These are phyloP conservation scores for Temnopleurus reevesii DNA, from an alignment of 53 echinoderm and acorn worm species.

Conservation along the genomic window DNA sequence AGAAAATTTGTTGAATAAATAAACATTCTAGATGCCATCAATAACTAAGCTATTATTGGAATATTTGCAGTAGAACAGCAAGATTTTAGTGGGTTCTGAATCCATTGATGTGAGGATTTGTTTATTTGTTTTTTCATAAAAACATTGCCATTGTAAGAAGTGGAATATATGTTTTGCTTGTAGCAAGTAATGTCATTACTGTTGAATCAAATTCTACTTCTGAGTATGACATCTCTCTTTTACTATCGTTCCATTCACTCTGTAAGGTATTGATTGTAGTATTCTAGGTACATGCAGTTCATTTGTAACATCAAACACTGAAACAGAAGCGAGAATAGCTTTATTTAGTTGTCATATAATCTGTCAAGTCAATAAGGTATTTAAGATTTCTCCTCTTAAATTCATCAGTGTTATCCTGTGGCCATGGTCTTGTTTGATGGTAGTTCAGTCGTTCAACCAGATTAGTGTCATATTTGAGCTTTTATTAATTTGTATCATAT, in stretches of 20 bases:
- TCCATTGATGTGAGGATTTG: not conserved
- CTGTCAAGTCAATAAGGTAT: no score
- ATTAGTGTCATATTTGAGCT: not conserved
- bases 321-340: no score
- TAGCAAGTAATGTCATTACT: not conserved
- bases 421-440: not conserved
- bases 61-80: not conserved
- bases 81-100: not conserved
- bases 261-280: no score
- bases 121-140: slow-evolving; percentile 1
- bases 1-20: not conserved
- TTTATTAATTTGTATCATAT: not conserved
- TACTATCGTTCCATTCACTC: not conserved
- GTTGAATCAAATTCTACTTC: not conserved
- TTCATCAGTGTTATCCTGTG: not conserved
- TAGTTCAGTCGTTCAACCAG: not conserved
- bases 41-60: not conserved
- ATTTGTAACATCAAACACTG: no score
- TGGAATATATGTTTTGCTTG: not conserved
- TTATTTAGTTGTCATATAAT: no score
- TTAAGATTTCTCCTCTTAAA: no score
- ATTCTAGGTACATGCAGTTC: no score
- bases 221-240: not conserved
- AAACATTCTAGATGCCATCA: not conserved
- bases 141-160: slow-evolving; percentile 5